A percentile compares a stretch with the other conserved stretches of the same genome.
Conservation (phyloP, 2,113 vertebrate species). For the Pseudolaguvia tuberculata region DNA sequence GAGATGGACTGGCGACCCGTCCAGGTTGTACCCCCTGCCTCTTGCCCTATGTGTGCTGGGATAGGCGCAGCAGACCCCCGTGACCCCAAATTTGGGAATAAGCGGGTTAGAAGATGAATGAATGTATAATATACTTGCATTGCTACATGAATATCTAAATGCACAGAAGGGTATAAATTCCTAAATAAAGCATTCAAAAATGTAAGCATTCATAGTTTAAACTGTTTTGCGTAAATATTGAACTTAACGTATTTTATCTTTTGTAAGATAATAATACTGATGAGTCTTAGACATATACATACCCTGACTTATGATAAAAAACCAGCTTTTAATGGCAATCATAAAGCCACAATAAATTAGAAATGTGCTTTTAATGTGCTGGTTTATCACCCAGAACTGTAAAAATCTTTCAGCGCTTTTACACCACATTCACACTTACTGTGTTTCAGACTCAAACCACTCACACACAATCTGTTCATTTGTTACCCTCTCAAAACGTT, state of each 20-base stretch:
- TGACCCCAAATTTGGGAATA: too few relatives aligned
- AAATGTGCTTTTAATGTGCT: not conserved
- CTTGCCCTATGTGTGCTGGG: too few relatives aligned
- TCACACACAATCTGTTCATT: constrained; percentile 43
- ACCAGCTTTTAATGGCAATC: not conserved
- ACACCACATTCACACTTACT: constrained; percentile 11
- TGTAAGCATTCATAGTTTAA: not conserved
- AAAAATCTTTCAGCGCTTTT: constrained; percentile 11
- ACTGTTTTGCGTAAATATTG: not conserved
- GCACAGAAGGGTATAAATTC: too few relatives aligned
- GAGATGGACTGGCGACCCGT: too few relatives aligned
- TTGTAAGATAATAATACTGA: too few relatives aligned
- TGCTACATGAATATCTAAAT: too few relatives aligned
- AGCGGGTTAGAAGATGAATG: too few relatives aligned
- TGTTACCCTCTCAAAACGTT: not conserved
- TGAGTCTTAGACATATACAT: not conserved
- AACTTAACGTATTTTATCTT: too few relatives aligned
- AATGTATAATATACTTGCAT: too few relatives aligned
- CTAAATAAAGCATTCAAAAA: too few relatives aligned
- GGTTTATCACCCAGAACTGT: constrained; percentile 18
- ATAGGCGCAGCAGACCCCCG: too few relatives aligned
- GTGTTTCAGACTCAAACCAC: constrained; percentile 31
- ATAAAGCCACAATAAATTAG: not conserved
- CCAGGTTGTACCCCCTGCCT: too few relatives aligned
- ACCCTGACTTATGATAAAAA: not conserved